phyloP scores from a whole-genome alignment of 1,140 invertebrate genomes.

The Trichomalopsis sarcophagae region DNA sequence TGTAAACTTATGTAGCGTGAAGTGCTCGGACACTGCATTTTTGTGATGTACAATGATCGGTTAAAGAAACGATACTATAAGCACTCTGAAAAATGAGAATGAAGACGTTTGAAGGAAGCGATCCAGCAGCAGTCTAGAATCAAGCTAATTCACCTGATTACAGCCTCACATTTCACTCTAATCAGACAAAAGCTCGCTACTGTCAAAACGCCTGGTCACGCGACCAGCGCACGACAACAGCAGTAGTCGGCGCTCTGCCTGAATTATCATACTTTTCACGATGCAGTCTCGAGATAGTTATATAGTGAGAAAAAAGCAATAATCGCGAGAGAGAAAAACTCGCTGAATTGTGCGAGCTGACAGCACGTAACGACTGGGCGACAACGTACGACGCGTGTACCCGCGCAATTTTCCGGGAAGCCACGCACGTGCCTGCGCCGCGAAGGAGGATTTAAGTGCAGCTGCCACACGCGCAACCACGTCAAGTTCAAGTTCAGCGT shows the following conservation, averaged over 20 bases:
- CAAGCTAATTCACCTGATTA: not conserved
- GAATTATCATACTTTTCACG: not conserved
- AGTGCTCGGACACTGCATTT: too few species aligned
- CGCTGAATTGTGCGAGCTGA: not conserved
- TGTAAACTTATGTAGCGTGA: too few species aligned
- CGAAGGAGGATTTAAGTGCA: not conserved
- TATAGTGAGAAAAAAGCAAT: not conserved
- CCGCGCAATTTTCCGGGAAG: slow-evolving; percentile 43
- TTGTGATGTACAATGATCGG: too few species aligned
- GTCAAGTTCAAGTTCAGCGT: not conserved
- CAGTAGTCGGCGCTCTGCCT: not conserved
- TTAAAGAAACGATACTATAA: not conserved
- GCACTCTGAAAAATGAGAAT: not conserved
- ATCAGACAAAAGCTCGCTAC: not conserved
- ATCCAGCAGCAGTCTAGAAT: not conserved
- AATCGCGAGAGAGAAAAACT: not conserved
- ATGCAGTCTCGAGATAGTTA: not conserved
- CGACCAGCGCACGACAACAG: not conserved
- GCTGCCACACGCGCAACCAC: not conserved
- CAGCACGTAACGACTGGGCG: slow-evolving; percentile 2
- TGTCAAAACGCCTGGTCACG: not conserved
- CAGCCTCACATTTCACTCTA: not conserved
- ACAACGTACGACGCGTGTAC: slow-evolving; percentile 44
- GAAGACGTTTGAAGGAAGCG: not conserved
- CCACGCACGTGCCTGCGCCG: not conserved